Conservation (phyloP, 35 echinoderm and acorn worm species). For the Apostichopus parvimensis region DNA sequence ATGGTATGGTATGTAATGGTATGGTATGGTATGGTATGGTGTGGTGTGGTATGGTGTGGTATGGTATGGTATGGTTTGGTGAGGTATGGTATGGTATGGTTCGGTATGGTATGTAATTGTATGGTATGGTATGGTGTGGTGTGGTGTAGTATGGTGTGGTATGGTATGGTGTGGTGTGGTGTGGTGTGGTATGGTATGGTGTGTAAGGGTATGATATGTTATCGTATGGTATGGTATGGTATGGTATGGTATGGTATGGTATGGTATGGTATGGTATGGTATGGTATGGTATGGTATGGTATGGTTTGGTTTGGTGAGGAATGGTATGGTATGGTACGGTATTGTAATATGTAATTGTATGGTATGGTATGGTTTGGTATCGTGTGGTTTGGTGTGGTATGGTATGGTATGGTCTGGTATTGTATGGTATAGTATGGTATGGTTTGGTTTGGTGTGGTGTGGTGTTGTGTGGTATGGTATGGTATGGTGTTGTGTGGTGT, state of each 20-base stretch:
- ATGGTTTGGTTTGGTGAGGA: too few species aligned
- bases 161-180: neutral
- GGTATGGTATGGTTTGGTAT: too few species aligned
- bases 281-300: too few species aligned
- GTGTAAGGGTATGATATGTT: neutral
- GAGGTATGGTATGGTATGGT: neutral
- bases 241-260: too few species aligned
- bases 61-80: neutral
- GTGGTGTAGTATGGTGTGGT: neutral
- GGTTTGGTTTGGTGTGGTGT: neutral
- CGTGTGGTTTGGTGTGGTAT: too few species aligned
- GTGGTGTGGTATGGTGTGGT: neutral
- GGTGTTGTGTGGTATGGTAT: neutral
- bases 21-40: neutral
- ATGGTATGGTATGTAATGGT: too few species aligned
- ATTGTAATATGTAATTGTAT: too few species aligned
- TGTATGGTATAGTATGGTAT: too few species aligned
- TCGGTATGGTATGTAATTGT: neutral
- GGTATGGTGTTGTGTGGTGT: neutral
- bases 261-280: too few species aligned
- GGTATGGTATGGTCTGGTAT: too few species aligned
- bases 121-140: neutral
- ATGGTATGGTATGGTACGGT: too few species aligned
- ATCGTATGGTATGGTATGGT: too few species aligned
- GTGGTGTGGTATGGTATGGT: neutral